These are phyloP conservation scores for Epinotia nisella DNA, from an alignment of 2,888 invertebrate genomes.

Conservation along the genomic window DNA sequence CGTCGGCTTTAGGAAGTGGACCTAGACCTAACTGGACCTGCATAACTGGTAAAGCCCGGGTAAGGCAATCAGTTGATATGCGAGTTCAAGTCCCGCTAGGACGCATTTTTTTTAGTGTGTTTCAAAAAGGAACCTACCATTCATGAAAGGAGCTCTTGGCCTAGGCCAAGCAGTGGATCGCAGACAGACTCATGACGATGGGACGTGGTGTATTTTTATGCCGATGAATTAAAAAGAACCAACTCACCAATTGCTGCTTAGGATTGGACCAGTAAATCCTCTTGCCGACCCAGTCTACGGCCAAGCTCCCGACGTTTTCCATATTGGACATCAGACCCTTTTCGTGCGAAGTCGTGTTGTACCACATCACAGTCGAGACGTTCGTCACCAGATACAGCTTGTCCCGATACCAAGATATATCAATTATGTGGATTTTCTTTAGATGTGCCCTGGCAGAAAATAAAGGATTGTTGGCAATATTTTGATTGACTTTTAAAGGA, in stretches of 20 bases:
- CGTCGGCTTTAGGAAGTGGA: no score
- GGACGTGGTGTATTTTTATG: no score
- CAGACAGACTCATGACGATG: no score
- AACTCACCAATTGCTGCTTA: conserved; percentile 91
- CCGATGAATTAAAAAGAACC: background rate
- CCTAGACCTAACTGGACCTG: no score
- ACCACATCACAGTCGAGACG: conserved; percentile 88
- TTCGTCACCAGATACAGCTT: conserved; percentile 90
- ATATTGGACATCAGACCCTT: conserved; percentile 86
- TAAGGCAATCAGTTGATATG: no score
- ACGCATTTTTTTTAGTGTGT: no score
- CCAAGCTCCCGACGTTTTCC: conserved; percentile 90
- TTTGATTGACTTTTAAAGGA: background rate
- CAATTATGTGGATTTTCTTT: conserved; percentile 86
- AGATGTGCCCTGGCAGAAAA: conserved; percentile 70
- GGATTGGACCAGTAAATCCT: conserved; percentile 96
- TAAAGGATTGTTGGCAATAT: background rate
- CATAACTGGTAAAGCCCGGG: no score
- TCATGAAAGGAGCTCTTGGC: no score
- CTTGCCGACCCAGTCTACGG: conserved; percentile 95
- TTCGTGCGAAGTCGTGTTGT: conserved; percentile 86
- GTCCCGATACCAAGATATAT: conserved; percentile 92
- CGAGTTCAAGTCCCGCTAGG: no score
- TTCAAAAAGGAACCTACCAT: no score
- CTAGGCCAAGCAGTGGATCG: no score